Conservation (phyloP, 2,113 vertebrate species). For the Phrynosoma platyrhinos region DNA sequence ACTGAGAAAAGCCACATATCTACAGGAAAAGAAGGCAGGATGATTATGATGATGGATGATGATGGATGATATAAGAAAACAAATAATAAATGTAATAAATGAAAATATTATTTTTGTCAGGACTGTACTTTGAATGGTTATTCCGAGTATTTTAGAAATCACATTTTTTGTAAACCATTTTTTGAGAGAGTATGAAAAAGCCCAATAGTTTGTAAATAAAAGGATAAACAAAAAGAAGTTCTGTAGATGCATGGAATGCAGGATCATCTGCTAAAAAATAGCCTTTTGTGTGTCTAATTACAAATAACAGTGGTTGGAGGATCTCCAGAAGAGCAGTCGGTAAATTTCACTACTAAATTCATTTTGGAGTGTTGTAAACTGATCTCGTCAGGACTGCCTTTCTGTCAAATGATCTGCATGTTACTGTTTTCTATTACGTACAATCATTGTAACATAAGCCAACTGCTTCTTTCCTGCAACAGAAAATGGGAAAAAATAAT, state of each 20-base stretch:
- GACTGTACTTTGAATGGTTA: too few relatives aligned
- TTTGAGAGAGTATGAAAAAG: background rate
- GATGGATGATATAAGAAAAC: too few relatives aligned
- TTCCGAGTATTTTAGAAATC: too few relatives aligned
- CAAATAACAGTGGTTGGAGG: conserved; percentile 2
- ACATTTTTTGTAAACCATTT: background rate
- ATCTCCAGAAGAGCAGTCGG: background rate
- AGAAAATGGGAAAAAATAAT: background rate
- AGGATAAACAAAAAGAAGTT: background rate
- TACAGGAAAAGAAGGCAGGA: too few relatives aligned
- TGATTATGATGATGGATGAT: too few relatives aligned
- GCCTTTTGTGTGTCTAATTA: background rate
- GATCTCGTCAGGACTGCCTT: background rate
- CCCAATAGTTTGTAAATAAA: background rate
- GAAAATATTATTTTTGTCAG: too few relatives aligned
- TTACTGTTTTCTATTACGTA: background rate
- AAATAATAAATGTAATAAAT: too few relatives aligned
- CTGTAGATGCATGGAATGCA: background rate
- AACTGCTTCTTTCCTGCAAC: background rate
- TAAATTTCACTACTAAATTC: background rate
- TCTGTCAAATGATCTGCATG: background rate
- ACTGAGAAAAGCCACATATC: too few relatives aligned
- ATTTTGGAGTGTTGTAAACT: background rate
- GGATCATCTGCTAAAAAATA: background rate
- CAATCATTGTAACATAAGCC: background rate